These are phyloP conservation scores for Lydus trimaculatus DNA, from an alignment of 2,888 invertebrate genomes.

Conservation along the genomic window DNA sequence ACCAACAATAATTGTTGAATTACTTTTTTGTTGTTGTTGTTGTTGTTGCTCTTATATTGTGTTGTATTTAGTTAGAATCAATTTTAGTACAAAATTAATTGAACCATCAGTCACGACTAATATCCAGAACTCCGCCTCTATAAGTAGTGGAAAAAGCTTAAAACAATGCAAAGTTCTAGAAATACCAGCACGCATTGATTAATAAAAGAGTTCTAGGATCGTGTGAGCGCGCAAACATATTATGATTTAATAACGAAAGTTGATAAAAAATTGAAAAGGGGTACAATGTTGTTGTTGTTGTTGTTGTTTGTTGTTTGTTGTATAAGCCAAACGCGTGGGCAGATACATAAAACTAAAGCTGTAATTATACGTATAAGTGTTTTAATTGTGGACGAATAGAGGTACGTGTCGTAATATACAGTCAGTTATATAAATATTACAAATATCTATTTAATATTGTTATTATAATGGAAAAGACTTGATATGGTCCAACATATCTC, in stretches of 20 bases:
- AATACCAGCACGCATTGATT: constrained; percentile 41
- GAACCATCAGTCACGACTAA: constrained; percentile 40
- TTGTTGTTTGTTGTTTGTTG: not conserved
- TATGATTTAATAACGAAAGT: constrained; percentile 49
- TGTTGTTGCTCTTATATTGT: not conserved
- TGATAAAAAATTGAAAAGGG: constrained; percentile 47
- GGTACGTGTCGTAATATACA: constrained; percentile 54
- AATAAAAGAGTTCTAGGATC: constrained; percentile 33
- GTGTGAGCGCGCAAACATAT: constrained; percentile 40
- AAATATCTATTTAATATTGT: constrained; percentile 32
- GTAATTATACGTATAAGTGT: constrained; percentile 61
- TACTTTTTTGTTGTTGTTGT: not conserved
- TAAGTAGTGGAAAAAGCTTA: constrained; percentile 34
- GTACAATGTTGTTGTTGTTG: constrained; percentile 35
- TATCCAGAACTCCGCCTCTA: constrained; percentile 15
- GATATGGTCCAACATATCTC: constrained; percentile 52
- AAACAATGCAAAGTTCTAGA: constrained; percentile 40
- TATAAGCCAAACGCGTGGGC: constrained; percentile 52
- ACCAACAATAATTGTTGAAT: not conserved
- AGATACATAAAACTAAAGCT: constrained; percentile 57
- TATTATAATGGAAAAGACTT: constrained; percentile 42
- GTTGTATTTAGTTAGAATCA: not conserved
- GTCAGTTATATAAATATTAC: constrained; percentile 41
- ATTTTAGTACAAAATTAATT: constrained; percentile 44
- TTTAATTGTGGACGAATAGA: constrained; percentile 60